These are phyloP conservation scores for Sebastes kiyomatsui DNA, from an alignment of 2,797 vertebrate genomes.

Conservation along the genomic window DNA sequence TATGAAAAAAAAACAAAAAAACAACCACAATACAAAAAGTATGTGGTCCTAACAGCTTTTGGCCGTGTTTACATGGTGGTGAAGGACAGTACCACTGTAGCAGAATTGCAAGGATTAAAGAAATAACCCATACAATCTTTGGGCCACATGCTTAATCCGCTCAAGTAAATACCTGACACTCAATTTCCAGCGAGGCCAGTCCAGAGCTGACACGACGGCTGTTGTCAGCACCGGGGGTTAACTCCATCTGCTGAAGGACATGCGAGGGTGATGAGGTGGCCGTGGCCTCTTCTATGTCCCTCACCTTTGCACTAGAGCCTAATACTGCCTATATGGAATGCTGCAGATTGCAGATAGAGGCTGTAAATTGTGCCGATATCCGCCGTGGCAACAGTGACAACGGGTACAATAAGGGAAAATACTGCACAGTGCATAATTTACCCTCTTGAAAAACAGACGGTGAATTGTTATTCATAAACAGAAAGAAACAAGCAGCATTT, in stretches of 20 bases:
- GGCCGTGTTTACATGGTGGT: slow-evolving; percentile 39
- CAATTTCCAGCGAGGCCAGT: slow-evolving; percentile 62
- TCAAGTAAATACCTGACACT: slow-evolving; percentile 76
- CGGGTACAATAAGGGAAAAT: not conserved
- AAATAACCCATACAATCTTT: slow-evolving; percentile 55
- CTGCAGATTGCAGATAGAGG: slow-evolving; percentile 29
- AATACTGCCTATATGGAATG: not conserved
- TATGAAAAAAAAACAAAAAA: not conserved
- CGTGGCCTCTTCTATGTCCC: slow-evolving; percentile 37
- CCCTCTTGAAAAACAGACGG: not conserved
- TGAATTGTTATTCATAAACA: not conserved
- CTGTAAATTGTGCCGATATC: slow-evolving; percentile 11
- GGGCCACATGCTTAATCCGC: slow-evolving; percentile 67
- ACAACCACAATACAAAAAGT: not conserved
- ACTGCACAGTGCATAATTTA: not conserved
- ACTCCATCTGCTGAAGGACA: slow-evolving; percentile 69
- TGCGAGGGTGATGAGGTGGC: slow-evolving; percentile 41
- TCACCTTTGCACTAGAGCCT: slow-evolving; percentile 14
- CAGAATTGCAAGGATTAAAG: slow-evolving; percentile 65
- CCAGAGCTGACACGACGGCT: slow-evolving; percentile 46
- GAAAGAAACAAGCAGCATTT: not conserved
- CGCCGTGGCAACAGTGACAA: not conserved
- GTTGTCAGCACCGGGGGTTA: slow-evolving; percentile 64
- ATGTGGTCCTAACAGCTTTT: slow-evolving; percentile 11
- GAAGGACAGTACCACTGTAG: slow-evolving; percentile 33